phyloP scores from a whole-genome alignment of 2,113 vertebrate genomes.

The Phalacrocorax brasilianus region DNA sequence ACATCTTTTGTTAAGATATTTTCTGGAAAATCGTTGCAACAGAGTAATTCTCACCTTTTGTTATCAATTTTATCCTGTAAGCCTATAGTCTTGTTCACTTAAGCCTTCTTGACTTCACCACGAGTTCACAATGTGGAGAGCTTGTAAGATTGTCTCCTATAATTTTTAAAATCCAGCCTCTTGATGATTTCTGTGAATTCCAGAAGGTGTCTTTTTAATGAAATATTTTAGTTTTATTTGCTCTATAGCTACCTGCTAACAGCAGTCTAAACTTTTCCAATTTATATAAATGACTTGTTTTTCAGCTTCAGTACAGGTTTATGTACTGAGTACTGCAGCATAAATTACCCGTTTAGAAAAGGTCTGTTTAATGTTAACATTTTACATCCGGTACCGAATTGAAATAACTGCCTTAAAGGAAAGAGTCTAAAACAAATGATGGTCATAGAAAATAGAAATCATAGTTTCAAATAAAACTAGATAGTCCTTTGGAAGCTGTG shows the following conservation, averaged over 20 bases:
- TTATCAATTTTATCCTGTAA: neutral
- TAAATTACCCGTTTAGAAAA: neutral
- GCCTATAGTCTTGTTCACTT: rapidly evolving
- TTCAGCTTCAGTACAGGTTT: neutral
- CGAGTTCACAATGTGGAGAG: neutral
- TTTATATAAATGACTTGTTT: neutral
- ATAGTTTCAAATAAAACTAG: constrained; percentile 23
- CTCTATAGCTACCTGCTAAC: neutral
- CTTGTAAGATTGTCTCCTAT: neutral
- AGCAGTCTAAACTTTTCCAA: neutral
- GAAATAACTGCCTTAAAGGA: constrained; percentile 35
- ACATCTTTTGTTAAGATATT: neutral
- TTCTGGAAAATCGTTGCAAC: neutral
- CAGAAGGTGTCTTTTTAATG: neutral
- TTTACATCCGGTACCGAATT: neutral
- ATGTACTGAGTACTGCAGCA: neutral
- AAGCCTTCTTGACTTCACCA: neutral
- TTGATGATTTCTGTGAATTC: neutral
- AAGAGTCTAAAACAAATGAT: neutral
- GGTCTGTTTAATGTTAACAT: neutral
- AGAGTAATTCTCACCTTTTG: neutral
- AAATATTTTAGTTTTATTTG: neutral
- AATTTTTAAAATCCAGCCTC: neutral
- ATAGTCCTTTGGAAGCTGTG: neutral
- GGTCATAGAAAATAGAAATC: neutral